phyloP scores from a whole-genome alignment of 2,113 vertebrate species.

The Hydropotes inermis region DNA sequence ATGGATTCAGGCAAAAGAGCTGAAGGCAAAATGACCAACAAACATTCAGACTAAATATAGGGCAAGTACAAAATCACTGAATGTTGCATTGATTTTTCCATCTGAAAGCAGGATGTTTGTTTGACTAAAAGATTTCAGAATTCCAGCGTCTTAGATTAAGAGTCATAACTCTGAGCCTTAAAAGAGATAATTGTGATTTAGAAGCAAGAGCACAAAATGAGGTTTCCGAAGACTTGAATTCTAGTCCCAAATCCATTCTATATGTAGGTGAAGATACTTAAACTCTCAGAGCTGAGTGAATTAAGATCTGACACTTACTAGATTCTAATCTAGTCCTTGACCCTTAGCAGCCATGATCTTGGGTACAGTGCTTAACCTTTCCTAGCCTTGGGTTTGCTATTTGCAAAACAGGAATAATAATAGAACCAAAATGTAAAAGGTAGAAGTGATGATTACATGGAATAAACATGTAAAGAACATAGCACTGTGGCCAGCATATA shows the following conservation, averaged over 20 bases:
- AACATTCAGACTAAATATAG: constrained; percentile 13
- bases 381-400: background rate
- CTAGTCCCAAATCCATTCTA: background rate
- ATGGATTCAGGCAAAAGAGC: background rate
- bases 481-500: background rate
- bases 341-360: background rate
- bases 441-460: background rate
- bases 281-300: background rate
- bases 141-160: background rate
- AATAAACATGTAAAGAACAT: background rate
- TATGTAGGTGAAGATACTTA: background rate
- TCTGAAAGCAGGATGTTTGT: background rate
- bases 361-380: background rate
- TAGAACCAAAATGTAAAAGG: background rate
- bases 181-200: background rate
- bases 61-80: background rate
- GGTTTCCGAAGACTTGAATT: background rate
- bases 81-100: background rate
- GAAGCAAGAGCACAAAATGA: background rate
- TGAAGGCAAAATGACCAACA: background rate
- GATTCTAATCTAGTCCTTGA: background rate
- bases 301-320: background rate
- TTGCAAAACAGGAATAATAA: background rate
- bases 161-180: background rate
- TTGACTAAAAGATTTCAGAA: constrained; percentile 1